A percentile compares a stretch with the other conserved stretches of the same genome.
These are phyloP conservation scores for Tympanoctomys barrerae DNA, from an alignment of 2,797 vertebrate species.

Conservation along the genomic window DNA sequence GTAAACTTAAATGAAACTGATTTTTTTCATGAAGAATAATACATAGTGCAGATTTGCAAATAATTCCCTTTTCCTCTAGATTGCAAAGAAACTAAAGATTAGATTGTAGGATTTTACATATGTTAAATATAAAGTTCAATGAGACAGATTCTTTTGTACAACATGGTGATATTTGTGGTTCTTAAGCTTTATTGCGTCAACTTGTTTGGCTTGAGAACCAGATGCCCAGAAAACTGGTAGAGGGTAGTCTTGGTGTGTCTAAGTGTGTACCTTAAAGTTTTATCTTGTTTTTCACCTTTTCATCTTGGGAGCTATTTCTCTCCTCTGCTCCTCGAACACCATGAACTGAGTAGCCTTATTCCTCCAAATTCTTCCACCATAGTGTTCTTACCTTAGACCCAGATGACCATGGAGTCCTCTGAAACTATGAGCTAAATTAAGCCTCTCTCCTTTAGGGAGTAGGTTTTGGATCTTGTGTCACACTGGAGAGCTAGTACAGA, in stretches of 20 bases:
- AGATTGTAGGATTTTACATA: not conserved
- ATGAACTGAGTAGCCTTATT: not conserved
- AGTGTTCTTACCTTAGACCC: not conserved
- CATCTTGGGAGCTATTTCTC: not conserved
- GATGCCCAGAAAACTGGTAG: not conserved
- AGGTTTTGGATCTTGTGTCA: not conserved
- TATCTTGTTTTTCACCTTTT: not conserved
- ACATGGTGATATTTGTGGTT: not conserved
- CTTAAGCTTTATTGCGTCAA: not conserved
- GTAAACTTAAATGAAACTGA: constrained; percentile 6
- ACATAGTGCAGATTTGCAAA: not conserved
- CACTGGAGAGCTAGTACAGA: not conserved
- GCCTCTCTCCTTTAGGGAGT: not conserved
- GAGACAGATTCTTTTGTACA: not conserved
- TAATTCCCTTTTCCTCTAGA: not conserved
- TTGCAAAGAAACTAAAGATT: not conserved
- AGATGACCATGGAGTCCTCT: not conserved
- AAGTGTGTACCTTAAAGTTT: too few relatives aligned
- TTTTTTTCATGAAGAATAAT: not conserved
- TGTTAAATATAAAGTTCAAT: not conserved
- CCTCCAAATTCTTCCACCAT: not conserved
- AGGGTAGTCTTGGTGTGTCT: not conserved
- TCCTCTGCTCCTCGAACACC: not conserved
- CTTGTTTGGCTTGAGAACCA: not conserved
- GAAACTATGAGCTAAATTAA: not conserved